A percentile compares a stretch with the other conserved stretches of the same genome.
phyloP scores from a whole-genome alignment of 1,140 invertebrate genomes.

The Dendrolimus kikuchii region DNA sequence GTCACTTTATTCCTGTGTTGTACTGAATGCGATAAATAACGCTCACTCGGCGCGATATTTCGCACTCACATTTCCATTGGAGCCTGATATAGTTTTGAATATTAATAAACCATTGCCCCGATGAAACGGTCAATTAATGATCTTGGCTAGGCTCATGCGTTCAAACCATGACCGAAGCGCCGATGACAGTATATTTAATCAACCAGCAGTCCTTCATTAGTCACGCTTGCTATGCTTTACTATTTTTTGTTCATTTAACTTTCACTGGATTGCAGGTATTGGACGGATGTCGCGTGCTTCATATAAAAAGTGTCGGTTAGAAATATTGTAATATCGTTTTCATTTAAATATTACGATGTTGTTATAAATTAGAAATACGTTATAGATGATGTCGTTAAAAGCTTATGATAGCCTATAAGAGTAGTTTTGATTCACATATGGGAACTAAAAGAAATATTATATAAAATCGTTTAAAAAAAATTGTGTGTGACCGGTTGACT shows the following conservation, averaged over 20 bases:
- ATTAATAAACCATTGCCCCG: slow-evolving; percentile 56
- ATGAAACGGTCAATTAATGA: slow-evolving; percentile 63
- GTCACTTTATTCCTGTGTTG: slow-evolving; percentile 2
- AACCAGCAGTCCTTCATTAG: slow-evolving; percentile 53
- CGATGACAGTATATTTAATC: slow-evolving; percentile 55
- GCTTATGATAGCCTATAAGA: no score
- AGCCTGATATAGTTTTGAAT: slow-evolving; percentile 46
- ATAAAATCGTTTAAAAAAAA: no score
- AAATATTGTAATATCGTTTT: no score
- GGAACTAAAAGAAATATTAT: no score
- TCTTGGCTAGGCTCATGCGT: slow-evolving; percentile 27
- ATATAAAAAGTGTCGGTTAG: not conserved
- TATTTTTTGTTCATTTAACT: slow-evolving; percentile 32
- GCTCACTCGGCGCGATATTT: slow-evolving; percentile 6
- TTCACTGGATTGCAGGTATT: slow-evolving; percentile 3
- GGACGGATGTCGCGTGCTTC: not conserved
- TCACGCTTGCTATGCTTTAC: slow-evolving; percentile 25
- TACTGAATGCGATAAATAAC: slow-evolving; percentile 9
- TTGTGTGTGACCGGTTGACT: no score
- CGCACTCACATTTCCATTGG: slow-evolving; percentile 10
- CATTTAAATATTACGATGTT: no score
- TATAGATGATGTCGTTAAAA: no score
- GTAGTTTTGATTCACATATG: no score
- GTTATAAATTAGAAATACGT: no score
- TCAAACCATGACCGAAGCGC: slow-evolving; percentile 18